Percentiles rank a stretch among this genome's conserved stretches.
These are phyloP conservation scores for Itoplectis maculator DNA, from an alignment of 2,888 invertebrate species.

Conservation along the genomic window DNA sequence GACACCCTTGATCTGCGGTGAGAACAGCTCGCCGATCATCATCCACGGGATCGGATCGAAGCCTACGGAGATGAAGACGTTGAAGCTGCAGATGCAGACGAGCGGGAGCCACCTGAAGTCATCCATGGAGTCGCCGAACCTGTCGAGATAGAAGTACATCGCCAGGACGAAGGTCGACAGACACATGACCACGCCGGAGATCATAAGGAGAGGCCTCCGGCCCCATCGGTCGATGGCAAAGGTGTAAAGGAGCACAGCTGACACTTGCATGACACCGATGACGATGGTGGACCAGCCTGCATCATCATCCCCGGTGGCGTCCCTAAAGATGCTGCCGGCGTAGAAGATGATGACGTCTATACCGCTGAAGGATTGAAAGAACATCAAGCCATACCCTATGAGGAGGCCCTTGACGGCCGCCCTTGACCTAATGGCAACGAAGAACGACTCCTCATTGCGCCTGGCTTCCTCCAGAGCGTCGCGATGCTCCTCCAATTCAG, in stretches of 20 bases:
- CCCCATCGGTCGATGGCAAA: conserved; percentile 93
- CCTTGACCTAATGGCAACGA: conserved; percentile 86
- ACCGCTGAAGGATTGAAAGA: conserved; percentile 95
- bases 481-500: conserved; percentile 88
- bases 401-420: conserved; percentile 89
- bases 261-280: conserved; percentile 93
- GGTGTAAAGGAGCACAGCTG: conserved; percentile 91
- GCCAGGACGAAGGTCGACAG: conserved; percentile 90
- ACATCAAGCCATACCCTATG: conserved; percentile 92
- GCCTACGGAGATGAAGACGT: conserved; percentile 93
- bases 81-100: conserved; percentile 90
- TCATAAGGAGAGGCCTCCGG: conserved; percentile 90
- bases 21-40: conserved; percentile 93
- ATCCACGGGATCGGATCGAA: conserved; percentile 96
- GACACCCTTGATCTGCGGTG: conserved; percentile 91
- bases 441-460: conserved; percentile 86
- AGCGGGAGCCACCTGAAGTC: conserved; percentile 91
- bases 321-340: conserved; percentile 90
- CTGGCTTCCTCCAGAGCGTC: conserved; percentile 86
- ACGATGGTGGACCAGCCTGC: conserved; percentile 90
- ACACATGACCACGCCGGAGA: conserved; percentile 90
- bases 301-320: conserved; percentile 86
- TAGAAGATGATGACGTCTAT: conserved; percentile 95
- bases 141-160: conserved; percentile 87
- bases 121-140: conserved; percentile 82